phyloP scores from a whole-genome alignment of 2,113 vertebrate species.

The Osmerus eperlanus region DNA sequence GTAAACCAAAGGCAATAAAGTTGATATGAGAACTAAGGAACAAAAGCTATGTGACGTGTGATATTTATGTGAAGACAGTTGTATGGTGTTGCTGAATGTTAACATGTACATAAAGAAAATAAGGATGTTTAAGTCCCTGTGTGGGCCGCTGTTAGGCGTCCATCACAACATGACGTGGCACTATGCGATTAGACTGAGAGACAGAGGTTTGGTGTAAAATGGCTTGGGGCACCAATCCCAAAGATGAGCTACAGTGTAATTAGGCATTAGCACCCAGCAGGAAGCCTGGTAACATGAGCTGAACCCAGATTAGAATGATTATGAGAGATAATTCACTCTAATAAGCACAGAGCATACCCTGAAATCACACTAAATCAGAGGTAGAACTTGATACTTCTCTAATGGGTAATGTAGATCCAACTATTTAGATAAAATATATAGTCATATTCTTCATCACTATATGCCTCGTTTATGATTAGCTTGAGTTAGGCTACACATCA shows the following conservation, averaged over 20 bases:
- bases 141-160: no score
- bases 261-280: constrained; percentile 73
- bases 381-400: constrained; percentile 57
- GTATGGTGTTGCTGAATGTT: no score
- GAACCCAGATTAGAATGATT: constrained; percentile 68
- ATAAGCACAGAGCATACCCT: constrained; percentile 63
- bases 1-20: no score
- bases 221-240: constrained; percentile 62
- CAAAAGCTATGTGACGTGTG: no score
- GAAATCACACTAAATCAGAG: constrained; percentile 51
- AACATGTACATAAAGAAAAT: no score
- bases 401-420: constrained; percentile 51
- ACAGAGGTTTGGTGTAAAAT: constrained; percentile 44
- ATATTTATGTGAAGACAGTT: no score
- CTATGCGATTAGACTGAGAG: constrained; percentile 62
- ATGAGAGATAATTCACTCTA: constrained; percentile 70
- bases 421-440: neutral
- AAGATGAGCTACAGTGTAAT: constrained; percentile 66
- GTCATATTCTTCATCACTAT: no score
- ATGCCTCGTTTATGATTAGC: no score
- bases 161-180: constrained; percentile 48
- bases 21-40: no score
- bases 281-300: constrained; percentile 65
- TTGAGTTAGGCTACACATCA: no score
- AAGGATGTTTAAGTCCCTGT: no score